Evolutionary conservation across 2,797 vertebrate genomes (phyloP).

Genomic region (Hoplostethus mediterraneus): DNA sequence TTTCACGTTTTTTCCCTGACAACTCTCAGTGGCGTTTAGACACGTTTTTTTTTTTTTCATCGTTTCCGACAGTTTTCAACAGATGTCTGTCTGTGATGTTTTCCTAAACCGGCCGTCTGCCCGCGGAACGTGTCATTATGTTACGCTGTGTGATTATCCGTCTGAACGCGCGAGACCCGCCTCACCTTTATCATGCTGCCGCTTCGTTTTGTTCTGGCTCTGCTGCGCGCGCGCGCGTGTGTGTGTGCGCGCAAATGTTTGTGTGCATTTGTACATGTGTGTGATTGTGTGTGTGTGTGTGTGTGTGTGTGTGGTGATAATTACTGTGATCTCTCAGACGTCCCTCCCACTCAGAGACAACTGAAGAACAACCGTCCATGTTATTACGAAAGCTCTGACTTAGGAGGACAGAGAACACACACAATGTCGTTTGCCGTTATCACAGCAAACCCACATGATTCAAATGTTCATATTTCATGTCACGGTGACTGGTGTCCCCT

Average conservation of each 20-base stretch:
- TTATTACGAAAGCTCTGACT: too few relatives aligned
- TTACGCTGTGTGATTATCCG: constrained; percentile 8
- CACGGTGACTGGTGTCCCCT: too few relatives aligned
- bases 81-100: constrained; percentile 20
- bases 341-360: too few relatives aligned
- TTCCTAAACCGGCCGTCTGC: constrained; percentile 8
- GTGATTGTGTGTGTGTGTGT: not conserved
- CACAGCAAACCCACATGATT: too few relatives aligned
- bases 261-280: not conserved
- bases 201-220: not conserved
- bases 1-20: constrained; percentile 2
- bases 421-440: too few relatives aligned
- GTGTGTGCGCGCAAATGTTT: not conserved
- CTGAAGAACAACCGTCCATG: not conserved
- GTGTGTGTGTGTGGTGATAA: not conserved
- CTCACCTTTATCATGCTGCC: not conserved
- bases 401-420: too few relatives aligned
- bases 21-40: not conserved
- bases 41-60: constrained; percentile 7
- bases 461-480: too few relatives aligned
- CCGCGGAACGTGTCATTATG: not conserved
- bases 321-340: not conserved
- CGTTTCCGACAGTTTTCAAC: constrained; percentile 21
- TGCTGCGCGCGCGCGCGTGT: not conserved
- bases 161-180: not conserved